Evolutionary conservation across 2,113 vertebrate genomes (phyloP), one percentile per base, ranked within the genome.

Genomic region (Pimephales promelas): DNA sequence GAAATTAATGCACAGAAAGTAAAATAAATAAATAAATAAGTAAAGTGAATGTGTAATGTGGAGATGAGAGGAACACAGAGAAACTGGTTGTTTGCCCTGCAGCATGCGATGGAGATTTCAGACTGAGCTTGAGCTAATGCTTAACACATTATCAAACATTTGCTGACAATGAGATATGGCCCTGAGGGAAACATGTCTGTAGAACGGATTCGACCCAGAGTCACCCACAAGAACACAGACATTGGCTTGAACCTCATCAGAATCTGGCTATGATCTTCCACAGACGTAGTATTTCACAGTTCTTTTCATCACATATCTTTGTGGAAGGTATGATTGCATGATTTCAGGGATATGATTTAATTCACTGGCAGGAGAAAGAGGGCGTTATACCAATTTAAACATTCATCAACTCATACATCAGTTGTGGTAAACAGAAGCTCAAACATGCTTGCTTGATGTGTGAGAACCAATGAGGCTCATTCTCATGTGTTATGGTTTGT

Each of bases 111-210:
- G 54, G 68, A 68, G 45, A 86, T 24, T 73, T 79, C n/a, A 79
- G 36, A 24, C 62, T 26, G 57, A 47, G 57, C 20, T 74, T 76
- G 36, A 68, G 18, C 34, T 78, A 79, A 83, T 62, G 74, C 31
- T 61, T 79, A 62, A 49, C 57, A 80, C 82, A 45, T 75, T 86
- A 81, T 77, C 52, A 86, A 70, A 86, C 28, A 54, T 80, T 80
- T 80, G 59, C 78, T 70, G 61, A 81, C 9, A 52, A 28, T 75
- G 49, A 81, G 49, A 64, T 74, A 61, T 31, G 54, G 75, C 43
- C 64, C 61, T 72, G 52, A 62, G 80, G 31, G 13, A 83, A 74
- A 59, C n/a, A 47, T 49, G 26, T 62, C 64, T 78, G 73, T 62
- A 26, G 43, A 59, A 86, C 34, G 43, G 34, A 80, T 66, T 75